A percentile compares a stretch with the other conserved stretches of the same genome.
Conservation (phyloP, 92 coral and sea anemone genomes). For the Ricordea florida region DNA sequence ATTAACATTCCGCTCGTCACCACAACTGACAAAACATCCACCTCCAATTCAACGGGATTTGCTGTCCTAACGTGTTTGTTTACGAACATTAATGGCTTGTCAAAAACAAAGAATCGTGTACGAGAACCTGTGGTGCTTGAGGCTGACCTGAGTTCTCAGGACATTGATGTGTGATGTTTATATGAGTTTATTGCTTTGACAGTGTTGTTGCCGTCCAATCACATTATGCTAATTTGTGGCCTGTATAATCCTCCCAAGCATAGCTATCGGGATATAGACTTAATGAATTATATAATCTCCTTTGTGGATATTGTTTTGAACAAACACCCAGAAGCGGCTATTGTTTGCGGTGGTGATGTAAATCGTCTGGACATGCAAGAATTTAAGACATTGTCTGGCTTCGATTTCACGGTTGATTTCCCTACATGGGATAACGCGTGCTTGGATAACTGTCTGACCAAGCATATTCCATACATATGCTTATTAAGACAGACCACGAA, state of each 20-base stretch:
- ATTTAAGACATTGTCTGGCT: conserved; percentile 32
- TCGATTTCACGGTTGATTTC: conserved; percentile 38
- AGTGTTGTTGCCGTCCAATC: conserved; percentile 42
- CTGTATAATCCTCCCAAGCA: conserved; percentile 61
- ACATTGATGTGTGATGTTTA: neutral
- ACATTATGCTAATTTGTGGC: conserved; percentile 34
- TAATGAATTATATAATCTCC: conserved; percentile 36
- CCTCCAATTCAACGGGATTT: neutral
- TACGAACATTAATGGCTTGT: neutral
- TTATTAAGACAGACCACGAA: neutral
- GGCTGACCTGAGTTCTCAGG: neutral
- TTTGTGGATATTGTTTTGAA: conserved; percentile 28
- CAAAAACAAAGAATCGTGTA: neutral
- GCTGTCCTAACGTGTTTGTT: conserved; percentile 4
- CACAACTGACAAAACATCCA: conserved; percentile 3
- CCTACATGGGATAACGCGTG: conserved; percentile 34
- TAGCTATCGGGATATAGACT: conserved; percentile 30
- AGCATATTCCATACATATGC: too few relatives aligned
- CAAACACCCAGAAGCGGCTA: conserved; percentile 21
- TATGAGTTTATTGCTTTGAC: conserved; percentile 31
- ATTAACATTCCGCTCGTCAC: neutral
- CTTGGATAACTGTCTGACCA: conserved; percentile 3
- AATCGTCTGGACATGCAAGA: conserved; percentile 36
- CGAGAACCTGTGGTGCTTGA: too few relatives aligned
- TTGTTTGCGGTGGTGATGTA: conserved; percentile 53